Conservation (phyloP, 2,113 vertebrate genomes). For the Cyanocitta stelleri region DNA sequence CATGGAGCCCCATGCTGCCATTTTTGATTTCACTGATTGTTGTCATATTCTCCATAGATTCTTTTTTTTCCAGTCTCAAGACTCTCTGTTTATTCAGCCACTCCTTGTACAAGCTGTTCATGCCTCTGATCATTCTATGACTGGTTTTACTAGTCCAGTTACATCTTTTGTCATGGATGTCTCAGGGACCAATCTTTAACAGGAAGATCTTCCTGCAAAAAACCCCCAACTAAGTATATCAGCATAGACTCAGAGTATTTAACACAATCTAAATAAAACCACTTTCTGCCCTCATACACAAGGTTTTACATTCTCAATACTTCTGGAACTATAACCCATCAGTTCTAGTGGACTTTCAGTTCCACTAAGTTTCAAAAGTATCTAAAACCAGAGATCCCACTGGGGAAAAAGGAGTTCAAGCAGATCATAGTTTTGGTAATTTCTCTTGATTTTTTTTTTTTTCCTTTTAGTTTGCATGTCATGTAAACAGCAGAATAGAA, state of each 20-base stretch:
- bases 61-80: neutral
- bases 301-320: neutral
- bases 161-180: neutral
- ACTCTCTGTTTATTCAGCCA: neutral
- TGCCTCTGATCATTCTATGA: neutral
- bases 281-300: neutral
- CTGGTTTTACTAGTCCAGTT: neutral
- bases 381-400: neutral
- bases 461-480: neutral
- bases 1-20: neutral
- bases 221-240: neutral
- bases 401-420: neutral
- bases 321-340: neutral
- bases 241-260: neutral
- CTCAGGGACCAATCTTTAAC: neutral
- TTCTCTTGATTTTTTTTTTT: neutral
- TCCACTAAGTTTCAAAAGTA: neutral
- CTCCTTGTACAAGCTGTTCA: neutral
- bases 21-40: neutral
- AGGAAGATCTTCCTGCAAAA: neutral
- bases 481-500: neutral
- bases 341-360: neutral
- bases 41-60: neutral
- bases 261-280: neutral
- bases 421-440: neutral